These are phyloP conservation scores for Lacerta viridis DNA, from an alignment of 2,797 vertebrate species.

Conservation along the genomic window DNA sequence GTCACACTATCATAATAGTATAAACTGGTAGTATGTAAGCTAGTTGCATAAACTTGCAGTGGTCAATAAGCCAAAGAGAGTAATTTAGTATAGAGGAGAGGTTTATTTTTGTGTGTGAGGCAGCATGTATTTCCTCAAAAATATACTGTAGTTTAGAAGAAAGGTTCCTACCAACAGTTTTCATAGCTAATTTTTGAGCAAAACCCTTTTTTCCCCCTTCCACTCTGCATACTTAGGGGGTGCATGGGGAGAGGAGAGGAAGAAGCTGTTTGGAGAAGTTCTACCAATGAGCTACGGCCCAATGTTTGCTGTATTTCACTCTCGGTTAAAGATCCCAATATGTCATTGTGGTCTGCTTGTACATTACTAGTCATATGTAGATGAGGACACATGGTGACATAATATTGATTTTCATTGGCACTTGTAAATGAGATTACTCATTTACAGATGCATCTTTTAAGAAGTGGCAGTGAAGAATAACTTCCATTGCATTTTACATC, in stretches of 20 bases:
- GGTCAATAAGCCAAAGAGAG: conserved; percentile 38
- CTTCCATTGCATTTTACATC: neutral
- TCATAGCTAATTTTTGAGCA: neutral
- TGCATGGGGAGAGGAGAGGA: too few species aligned
- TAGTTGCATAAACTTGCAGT: neutral
- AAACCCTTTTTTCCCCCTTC: neutral
- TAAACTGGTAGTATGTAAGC: conserved; percentile 26
- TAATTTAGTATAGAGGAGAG: neutral
- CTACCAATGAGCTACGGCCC: too few species aligned
- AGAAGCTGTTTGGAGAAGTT: too few species aligned
- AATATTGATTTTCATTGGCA: neutral
- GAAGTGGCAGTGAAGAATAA: neutral
- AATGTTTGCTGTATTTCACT: too few species aligned
- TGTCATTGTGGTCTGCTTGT: too few species aligned
- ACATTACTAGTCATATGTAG: too few species aligned
- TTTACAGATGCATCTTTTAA: conserved; percentile 14
- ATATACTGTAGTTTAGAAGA: neutral
- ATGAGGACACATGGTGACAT: too few species aligned
- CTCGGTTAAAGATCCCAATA: too few species aligned
- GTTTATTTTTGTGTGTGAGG: neutral
- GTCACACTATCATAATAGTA: neutral
- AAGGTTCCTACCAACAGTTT: neutral
- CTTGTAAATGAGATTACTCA: conserved; percentile 16
- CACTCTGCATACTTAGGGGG: neutral
- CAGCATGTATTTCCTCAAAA: neutral